These are phyloP conservation scores for Cristatella mucedo DNA, from an alignment of 2,888 invertebrate genomes.

Conservation along the genomic window DNA sequence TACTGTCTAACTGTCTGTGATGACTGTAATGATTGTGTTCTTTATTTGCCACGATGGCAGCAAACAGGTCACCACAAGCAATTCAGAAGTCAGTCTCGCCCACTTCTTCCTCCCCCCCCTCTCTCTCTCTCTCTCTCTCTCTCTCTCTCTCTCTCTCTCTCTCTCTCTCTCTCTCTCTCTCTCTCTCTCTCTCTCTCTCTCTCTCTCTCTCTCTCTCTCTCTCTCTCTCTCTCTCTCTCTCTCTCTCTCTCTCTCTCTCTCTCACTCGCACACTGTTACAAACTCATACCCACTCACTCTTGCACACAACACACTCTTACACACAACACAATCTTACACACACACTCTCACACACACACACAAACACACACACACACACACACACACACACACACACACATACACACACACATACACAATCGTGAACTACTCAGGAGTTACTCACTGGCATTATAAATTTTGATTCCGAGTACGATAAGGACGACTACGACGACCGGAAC, in stretches of 20 bases:
- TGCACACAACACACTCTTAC: too few species aligned
- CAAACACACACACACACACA: too few species aligned
- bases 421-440: too few species aligned
- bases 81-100: not conserved
- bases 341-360: too few species aligned
- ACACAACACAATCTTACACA: too few species aligned
- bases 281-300: not conserved
- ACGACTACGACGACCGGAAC: not conserved
- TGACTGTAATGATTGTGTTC: too few species aligned
- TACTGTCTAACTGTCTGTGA: too few species aligned
- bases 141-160: not conserved
- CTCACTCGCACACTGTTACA: not conserved
- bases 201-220: constrained; percentile 1
- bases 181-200: constrained; percentile 1
- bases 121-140: too few species aligned
- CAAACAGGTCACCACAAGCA: not conserved
- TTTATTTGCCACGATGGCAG: too few species aligned
- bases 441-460: constrained; percentile 1
- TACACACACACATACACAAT: too few species aligned
- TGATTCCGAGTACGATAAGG: not conserved
- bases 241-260: constrained; percentile 1
- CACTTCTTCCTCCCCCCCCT: not conserved
- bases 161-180: too few species aligned
- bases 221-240: constrained; percentile 1
- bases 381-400: too few species aligned